These are phyloP conservation scores for Sinosuthora webbiana DNA, from an alignment of 2,113 vertebrate genomes.

Conservation along the genomic window DNA sequence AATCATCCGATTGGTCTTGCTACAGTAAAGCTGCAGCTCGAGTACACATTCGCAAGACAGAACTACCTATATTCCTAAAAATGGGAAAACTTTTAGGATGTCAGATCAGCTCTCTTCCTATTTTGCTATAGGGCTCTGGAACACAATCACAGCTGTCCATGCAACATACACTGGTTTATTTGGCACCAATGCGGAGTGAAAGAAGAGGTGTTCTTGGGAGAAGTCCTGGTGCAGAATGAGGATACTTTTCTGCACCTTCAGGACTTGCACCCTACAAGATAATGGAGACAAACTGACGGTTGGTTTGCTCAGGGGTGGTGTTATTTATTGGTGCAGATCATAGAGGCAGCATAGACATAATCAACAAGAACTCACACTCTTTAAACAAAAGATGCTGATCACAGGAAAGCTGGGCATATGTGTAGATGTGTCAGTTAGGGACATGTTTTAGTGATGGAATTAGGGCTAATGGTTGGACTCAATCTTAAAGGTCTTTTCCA, in stretches of 20 bases:
- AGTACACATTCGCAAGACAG: background rate
- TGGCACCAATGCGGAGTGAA: background rate
- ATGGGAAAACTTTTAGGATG: background rate
- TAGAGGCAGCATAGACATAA: background rate
- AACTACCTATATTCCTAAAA: background rate
- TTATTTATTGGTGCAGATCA: background rate
- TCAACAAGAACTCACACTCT: background rate
- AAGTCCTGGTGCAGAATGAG: background rate
- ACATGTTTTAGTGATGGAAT: background rate
- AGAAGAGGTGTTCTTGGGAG: background rate
- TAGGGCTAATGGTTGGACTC: background rate
- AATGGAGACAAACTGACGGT: background rate
- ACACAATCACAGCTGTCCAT: background rate
- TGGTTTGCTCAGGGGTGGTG: background rate
- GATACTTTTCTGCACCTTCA: background rate
- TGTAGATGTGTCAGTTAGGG: background rate
- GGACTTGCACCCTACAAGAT: background rate
- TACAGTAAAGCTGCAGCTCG: background rate
- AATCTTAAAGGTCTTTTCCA: background rate
- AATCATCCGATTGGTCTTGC: background rate
- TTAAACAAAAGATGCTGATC: background rate
- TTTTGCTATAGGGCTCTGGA: background rate
- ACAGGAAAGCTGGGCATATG: background rate
- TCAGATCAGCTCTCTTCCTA: background rate
- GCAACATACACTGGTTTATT: background rate